Conservation (phyloP, 2,113 vertebrate genomes). For the Limanda limanda region DNA sequence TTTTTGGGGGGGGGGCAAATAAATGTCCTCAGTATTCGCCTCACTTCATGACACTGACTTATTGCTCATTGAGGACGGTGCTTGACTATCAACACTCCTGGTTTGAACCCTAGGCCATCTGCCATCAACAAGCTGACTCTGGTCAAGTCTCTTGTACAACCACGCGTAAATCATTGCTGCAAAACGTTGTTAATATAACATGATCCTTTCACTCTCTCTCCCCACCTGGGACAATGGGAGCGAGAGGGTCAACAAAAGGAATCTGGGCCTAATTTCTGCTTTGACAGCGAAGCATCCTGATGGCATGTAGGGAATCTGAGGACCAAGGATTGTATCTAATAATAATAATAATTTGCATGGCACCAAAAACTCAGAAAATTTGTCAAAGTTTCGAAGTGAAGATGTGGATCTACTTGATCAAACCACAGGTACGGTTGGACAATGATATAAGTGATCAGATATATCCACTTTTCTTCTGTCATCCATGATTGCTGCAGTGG, state of each 20-base stretch:
- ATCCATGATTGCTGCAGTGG: no score
- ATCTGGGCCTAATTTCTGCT: conserved; percentile 36
- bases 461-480: no score
- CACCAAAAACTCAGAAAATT: background rate
- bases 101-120: conserved; percentile 21
- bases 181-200: conserved; percentile 64
- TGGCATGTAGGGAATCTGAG: conserved; percentile 62
- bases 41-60: background rate
- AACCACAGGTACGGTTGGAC: no score
- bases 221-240: conserved; percentile 31
- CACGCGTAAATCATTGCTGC: conserved; percentile 59
- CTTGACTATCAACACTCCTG: background rate
- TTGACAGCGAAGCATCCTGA: conserved; percentile 36
- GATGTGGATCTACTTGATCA: no score
- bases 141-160: conserved; percentile 55
- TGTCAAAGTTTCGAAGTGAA: no score
- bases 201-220: conserved; percentile 38
- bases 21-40: background rate
- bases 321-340: background rate
- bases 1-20: no score
- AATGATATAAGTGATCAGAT: no score
- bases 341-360: conserved; percentile 25
- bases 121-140: conserved; percentile 61
- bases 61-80: background rate
- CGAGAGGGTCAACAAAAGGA: conserved; percentile 29